Evolutionary conservation across 2,113 vertebrate species (phyloP), one percentile per base, ranked within the genome.

Genomic region (Serinus canaria): DNA sequence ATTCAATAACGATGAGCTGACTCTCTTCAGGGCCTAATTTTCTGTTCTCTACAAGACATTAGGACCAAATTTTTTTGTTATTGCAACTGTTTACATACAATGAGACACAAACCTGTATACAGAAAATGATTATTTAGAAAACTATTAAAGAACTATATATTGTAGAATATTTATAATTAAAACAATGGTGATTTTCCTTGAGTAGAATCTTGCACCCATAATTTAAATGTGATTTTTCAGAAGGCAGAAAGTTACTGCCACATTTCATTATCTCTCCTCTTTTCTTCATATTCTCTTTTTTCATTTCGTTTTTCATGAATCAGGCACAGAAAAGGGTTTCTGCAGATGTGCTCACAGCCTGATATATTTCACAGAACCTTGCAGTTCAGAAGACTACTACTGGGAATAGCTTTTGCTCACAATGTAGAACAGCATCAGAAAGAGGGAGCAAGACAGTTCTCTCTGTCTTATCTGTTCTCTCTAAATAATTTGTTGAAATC

Each of bases 1-100:
- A 93, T 91, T 95, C 78, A 59, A 23, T 77, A 83, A 85, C 17
- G 1, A 94, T 66, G 46, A 76, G 66, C n/a, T 87, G 35, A 47
- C 50, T 87, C 81, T 90, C 53, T 76, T 91, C 55, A 67, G 50
- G 43, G 72, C 25, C 81, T 89, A 73, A 79, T 94, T 87, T 95
- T 92, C 66, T 76, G 15, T 47, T 93, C 44, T 62, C 31, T 73
- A 43, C 41, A 73, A 73, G 63, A 91, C 9, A 87, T 63, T 7
- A 56, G n/a, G 56, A 69, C 37, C 6, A 43, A 41, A 6, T 44
- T 63, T 86, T 74, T 86, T 64, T 84, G 18, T 52, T 41, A n/a
- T 30, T 4, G 2, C 10, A 72, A 78, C 17, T 52, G 41, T 87
- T 94, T 91, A 76, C 39, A 28, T 35, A 66, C n/a, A 95, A 15